Conservation (phyloP, 2,113 vertebrate genomes). For the Orthonyx spaldingii region DNA sequence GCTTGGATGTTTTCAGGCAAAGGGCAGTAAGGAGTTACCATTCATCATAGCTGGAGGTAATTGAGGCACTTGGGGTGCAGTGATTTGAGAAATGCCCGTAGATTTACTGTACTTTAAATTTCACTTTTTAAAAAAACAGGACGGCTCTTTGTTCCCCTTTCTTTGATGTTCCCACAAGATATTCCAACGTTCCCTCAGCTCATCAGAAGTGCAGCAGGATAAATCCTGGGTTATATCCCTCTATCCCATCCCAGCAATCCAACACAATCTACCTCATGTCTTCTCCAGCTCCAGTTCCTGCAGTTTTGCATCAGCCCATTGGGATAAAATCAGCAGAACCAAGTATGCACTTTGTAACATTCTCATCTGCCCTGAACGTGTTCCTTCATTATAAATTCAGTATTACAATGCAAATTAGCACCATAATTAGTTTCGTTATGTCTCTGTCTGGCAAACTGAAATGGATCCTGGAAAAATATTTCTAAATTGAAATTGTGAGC, state of each 20-base stretch:
- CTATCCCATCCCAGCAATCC: not conserved
- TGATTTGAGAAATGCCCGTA: not conserved
- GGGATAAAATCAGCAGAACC: not conserved
- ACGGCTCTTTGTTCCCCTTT: not conserved
- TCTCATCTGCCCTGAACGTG: not conserved
- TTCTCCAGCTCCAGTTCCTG: not conserved
- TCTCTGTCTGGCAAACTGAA: not conserved
- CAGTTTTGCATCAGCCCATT: not conserved
- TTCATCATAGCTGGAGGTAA: not conserved
- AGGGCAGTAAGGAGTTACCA: not conserved
- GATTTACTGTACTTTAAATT: not conserved
- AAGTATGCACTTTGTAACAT: fast-evolving
- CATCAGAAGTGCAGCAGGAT: not conserved
- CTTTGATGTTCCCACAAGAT: not conserved
- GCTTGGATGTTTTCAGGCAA: not conserved
- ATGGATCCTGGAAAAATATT: not conserved
- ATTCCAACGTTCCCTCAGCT: not conserved
- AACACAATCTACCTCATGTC: not conserved
- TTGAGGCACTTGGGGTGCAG: not conserved
- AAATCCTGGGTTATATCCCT: not conserved
- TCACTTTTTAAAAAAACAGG: not conserved
- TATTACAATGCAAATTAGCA: not conserved
- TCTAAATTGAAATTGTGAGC: not conserved
- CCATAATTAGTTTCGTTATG: not conserved
- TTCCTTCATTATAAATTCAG: fast-evolving